A percentile compares a stretch with the other conserved stretches of the same genome.
These are phyloP conservation scores for Meloe dianella DNA, from an alignment of 2,888 invertebrate genomes.

Conservation along the genomic window DNA sequence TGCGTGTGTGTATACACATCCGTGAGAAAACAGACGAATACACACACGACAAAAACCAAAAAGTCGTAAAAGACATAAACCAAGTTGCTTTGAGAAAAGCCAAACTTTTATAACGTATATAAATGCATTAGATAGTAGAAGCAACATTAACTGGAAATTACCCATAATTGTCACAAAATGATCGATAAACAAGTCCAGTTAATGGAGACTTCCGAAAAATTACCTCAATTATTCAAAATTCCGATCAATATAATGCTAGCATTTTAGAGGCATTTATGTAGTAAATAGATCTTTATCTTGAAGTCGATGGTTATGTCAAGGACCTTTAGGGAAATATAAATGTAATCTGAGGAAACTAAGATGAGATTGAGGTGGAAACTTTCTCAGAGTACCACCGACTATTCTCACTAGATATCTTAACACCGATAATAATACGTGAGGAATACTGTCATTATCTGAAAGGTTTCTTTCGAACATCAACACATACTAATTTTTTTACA, in stretches of 20 bases:
- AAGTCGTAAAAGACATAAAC: neutral
- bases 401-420: too few species aligned
- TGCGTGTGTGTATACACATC: neutral
- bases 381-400: too few species aligned
- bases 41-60: neutral
- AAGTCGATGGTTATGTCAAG: too few species aligned
- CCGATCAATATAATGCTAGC: neutral
- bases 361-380: too few species aligned
- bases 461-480: too few species aligned
- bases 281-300: too few species aligned
- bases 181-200: conserved; percentile 33
- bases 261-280: too few species aligned
- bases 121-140: neutral
- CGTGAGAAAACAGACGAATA: conserved; percentile 1
- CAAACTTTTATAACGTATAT: neutral
- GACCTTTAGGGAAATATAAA: too few species aligned
- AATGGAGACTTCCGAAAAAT: neutral
- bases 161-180: conserved; percentile 43
- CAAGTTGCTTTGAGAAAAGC: neutral
- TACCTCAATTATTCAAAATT: neutral
- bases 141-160: conserved; percentile 16
- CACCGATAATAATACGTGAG: too few species aligned
- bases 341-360: too few species aligned
- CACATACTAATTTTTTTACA: too few species aligned
- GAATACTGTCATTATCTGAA: too few species aligned